Percentiles rank a stretch among this genome's conserved stretches.
Evolutionary conservation across 2,113 vertebrate species (phyloP).

Genomic region (Seriola aureovittata): DNA sequence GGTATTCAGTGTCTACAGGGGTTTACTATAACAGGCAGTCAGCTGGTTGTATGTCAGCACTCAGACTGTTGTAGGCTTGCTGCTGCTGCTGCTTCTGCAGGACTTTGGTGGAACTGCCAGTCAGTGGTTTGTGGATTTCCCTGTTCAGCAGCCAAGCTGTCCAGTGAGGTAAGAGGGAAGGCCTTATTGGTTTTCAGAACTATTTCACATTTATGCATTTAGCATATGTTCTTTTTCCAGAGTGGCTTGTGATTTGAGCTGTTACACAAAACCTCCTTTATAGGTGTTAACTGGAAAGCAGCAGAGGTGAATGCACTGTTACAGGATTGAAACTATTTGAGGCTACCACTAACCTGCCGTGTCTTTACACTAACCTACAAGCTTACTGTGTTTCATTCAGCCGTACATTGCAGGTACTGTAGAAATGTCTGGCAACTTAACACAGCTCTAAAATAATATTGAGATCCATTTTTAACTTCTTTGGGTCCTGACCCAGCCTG

Average conservation of each 20-base stretch:
- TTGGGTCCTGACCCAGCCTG: slow-evolving; percentile 37
- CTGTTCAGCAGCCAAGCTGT: slow-evolving; percentile 40
- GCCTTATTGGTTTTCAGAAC: neutral
- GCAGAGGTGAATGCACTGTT: neutral
- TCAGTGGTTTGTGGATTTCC: slow-evolving; percentile 57
- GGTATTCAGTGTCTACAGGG: slow-evolving; percentile 67
- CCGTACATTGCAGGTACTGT: slow-evolving; percentile 10
- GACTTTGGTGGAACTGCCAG: slow-evolving; percentile 47
- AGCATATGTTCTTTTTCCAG: slow-evolving; percentile 5
- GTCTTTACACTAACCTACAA: slow-evolving; percentile 21
- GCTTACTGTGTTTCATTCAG: slow-evolving; percentile 16
- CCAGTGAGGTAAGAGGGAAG: slow-evolving; percentile 57
- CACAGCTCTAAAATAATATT: slow-evolving; percentile 33
- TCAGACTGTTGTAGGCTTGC: slow-evolving; percentile 42
- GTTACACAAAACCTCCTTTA: neutral
- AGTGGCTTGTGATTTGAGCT: slow-evolving; percentile 6
- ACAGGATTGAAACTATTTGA: slow-evolving; percentile 36
- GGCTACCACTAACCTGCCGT: slow-evolving; percentile 11
- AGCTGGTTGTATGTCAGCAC: slow-evolving; percentile 70
- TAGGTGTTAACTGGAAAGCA: neutral
- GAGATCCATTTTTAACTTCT: slow-evolving; percentile 61
- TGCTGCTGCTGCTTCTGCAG: slow-evolving; percentile 54
- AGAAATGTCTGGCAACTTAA: slow-evolving; percentile 30
- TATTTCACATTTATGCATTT: slow-evolving; percentile 25
- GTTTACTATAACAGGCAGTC: slow-evolving; percentile 75